phyloP scores from a whole-genome alignment of 2,888 invertebrate species.

The Synanthedon myopaeformis region DNA sequence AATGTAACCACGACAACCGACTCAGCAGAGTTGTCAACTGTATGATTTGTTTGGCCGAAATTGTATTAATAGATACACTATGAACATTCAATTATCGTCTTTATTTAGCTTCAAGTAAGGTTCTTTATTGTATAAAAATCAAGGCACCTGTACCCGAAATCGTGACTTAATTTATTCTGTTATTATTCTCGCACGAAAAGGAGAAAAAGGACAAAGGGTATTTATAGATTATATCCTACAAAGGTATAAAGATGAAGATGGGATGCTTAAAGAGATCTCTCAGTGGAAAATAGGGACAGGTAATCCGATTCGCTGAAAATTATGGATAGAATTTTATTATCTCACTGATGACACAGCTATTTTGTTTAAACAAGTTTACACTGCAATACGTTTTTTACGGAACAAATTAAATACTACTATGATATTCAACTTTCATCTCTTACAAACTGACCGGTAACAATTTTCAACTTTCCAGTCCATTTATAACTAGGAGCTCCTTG shows the following conservation, averaged over 20 bases:
- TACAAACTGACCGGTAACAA: too few relatives aligned
- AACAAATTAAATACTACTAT: too few relatives aligned
- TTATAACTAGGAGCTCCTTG: too few relatives aligned
- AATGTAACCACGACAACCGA: background rate
- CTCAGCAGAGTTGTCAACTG: background rate
- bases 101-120: background rate
- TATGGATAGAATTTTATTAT: background rate
- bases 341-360: too few relatives aligned
- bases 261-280: background rate
- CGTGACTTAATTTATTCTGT: slow-evolving; percentile 3
- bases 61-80: background rate
- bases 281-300: background rate
- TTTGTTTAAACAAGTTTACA: too few relatives aligned
- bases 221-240: slow-evolving; percentile 3
- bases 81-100: background rate
- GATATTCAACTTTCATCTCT: too few relatives aligned
- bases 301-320: slow-evolving; percentile 1
- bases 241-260: slow-evolving; percentile 1
- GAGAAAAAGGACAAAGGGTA: slow-evolving; percentile 3
- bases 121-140: background rate
- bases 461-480: too few relatives aligned
- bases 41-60: background rate
- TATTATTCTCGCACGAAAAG: slow-evolving; percentile 2
- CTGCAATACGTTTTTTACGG: too few relatives aligned
- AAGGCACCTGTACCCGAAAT: background rate